Percentiles rank a stretch among this genome's conserved stretches.
Conservation (phyloP, 2,888 invertebrate genomes). For the Hydrotaea cyrtoneurina region DNA sequence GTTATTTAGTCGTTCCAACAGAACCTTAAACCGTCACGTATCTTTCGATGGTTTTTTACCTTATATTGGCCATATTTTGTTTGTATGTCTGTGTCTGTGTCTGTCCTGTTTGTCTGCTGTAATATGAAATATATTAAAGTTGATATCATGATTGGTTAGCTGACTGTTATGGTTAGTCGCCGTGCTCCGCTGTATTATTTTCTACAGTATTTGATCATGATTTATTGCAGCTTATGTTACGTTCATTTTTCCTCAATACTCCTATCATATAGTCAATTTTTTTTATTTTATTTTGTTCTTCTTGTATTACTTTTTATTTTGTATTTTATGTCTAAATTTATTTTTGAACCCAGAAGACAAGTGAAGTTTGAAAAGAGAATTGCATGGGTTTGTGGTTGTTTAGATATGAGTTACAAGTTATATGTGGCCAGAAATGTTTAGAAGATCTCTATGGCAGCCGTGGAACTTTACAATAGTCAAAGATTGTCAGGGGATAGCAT, state of each 20-base stretch:
- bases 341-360: slow-evolving; percentile 2
- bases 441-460: too few species aligned
- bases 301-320: neutral
- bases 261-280: neutral
- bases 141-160: slow-evolving; percentile 56
- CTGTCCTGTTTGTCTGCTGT: slow-evolving; percentile 12
- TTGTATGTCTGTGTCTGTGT: slow-evolving; percentile 1
- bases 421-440: too few species aligned
- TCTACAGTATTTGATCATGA: slow-evolving; percentile 58
- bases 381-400: neutral
- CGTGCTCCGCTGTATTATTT: slow-evolving; percentile 17
- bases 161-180: slow-evolving; percentile 46
- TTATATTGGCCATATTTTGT: too few species aligned
- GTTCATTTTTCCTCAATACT: slow-evolving; percentile 34
- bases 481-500: too few species aligned
- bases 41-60: too few species aligned
- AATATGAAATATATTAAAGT: slow-evolving; percentile 47
- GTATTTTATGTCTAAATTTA: slow-evolving; percentile 41
- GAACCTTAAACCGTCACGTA: too few species aligned
- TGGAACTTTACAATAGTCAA: too few species aligned
- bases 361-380: neutral
- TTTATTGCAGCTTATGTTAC: slow-evolving; percentile 64
- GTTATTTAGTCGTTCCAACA: too few species aligned
- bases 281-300: neutral
- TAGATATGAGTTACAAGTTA: too few species aligned